Evolutionary conservation across 2,888 invertebrate species (phyloP).

Genomic region (Melinaea marsaeus): DNA sequence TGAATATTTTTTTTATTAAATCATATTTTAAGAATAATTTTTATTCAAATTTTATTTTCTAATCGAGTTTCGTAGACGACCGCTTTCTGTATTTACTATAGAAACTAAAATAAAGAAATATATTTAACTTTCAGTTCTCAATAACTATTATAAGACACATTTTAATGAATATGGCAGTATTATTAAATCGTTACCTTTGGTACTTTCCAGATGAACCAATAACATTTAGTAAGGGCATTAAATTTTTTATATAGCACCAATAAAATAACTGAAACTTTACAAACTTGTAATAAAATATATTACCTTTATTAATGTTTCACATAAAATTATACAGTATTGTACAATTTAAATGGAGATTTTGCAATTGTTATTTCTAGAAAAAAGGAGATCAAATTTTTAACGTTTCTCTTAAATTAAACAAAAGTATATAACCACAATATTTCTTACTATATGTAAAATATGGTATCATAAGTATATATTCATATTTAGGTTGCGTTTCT

Average conservation of each 20-base stretch:
- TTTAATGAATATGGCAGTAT: slow-evolving; percentile 18
- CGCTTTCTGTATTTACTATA: neutral
- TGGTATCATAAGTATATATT: no score
- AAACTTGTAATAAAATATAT: neutral
- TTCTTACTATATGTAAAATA: no score
- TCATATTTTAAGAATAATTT: no score
- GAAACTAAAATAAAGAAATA: neutral
- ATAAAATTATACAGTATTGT: neutral
- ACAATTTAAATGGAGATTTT: neutral
- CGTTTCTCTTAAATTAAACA: no score
- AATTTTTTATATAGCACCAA: slow-evolving; percentile 12
- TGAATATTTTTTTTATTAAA: no score
- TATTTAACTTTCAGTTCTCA: slow-evolving; percentile 9
- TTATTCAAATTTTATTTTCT: no score
- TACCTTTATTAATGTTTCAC: neutral
- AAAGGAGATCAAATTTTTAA: neutral
- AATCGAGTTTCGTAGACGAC: no score
- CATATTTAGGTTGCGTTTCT: no score
- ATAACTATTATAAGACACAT: slow-evolving; percentile 19
- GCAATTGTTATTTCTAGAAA: slow-evolving; percentile 2
- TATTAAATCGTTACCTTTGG: slow-evolving; percentile 9
- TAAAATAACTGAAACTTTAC: neutral
- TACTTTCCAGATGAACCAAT: slow-evolving; percentile 16
- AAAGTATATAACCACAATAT: no score
- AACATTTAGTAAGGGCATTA: slow-evolving; percentile 10